phyloP scores from a whole-genome alignment of 1,140 invertebrate species.

The Ceratitis capitata region DNA sequence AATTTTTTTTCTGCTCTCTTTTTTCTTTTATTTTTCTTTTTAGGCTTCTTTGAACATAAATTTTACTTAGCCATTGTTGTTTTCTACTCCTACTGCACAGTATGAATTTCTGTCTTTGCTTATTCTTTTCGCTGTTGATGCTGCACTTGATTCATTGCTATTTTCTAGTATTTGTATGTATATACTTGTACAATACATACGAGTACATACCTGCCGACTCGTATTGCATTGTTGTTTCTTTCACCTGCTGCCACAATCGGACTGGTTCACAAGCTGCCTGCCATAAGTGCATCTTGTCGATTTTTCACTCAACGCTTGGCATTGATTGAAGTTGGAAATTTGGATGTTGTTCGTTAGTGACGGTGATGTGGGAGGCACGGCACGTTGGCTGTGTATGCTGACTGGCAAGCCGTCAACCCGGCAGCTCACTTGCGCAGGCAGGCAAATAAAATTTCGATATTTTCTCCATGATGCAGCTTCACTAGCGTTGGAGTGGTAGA shows the following conservation, averaged over 20 bases:
- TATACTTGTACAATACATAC: too few species aligned
- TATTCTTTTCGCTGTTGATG: not conserved
- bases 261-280: conserved; percentile 4
- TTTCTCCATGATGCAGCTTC: not conserved
- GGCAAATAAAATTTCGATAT: not conserved
- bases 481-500: too few species aligned
- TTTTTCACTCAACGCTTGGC: conserved; percentile 32
- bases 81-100: not conserved
- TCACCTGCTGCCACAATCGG: not conserved
- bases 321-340: conserved; percentile 30
- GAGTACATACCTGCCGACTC: too few species aligned
- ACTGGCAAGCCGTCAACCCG: not conserved
- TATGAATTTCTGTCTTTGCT: not conserved
- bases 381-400: not conserved
- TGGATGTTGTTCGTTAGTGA: not conserved
- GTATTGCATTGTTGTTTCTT: not conserved
- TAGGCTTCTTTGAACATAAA: not conserved
- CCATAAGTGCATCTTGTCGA: conserved; percentile 29
- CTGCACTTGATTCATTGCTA: not conserved
- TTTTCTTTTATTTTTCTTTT: not conserved
- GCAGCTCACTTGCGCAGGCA: not conserved
- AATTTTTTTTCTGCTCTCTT: not conserved
- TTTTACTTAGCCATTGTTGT: not conserved
- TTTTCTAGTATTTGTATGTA: not conserved
- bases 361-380: conserved; percentile 14